A percentile compares a stretch with the other conserved stretches of the same genome.
Conservation (phyloP, 2,113 vertebrate species). For the Hyperopisus bebe region DNA sequence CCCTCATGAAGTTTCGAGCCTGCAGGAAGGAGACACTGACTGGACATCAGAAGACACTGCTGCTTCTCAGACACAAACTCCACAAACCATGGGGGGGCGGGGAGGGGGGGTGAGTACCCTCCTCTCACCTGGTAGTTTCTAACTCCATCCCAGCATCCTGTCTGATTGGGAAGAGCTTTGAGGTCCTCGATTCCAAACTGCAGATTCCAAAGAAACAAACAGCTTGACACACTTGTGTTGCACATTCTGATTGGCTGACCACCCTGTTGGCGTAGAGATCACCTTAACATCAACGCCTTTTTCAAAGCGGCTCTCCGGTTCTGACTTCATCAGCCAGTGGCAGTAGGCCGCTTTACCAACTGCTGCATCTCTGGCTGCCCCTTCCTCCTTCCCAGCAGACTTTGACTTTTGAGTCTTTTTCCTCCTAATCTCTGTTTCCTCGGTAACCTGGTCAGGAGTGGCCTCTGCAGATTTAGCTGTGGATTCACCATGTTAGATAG, state of each 20-base stretch:
- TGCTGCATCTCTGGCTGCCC: slow-evolving; percentile 17
- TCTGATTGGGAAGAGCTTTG: slow-evolving; percentile 77
- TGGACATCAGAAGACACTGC: not conserved
- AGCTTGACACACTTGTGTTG: not conserved
- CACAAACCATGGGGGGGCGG: not conserved
- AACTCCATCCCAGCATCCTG: slow-evolving; percentile 87
- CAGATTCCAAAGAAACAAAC: slow-evolving; percentile 18
- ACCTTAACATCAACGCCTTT: slow-evolving; percentile 90
- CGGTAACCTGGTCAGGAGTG: slow-evolving; percentile 15
- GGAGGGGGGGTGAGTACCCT: not conserved
- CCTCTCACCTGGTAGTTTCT: slow-evolving; percentile 85
- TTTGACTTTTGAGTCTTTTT: slow-evolving; percentile 41
- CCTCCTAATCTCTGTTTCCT: slow-evolving; percentile 28
- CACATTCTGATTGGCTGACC: too few species aligned
- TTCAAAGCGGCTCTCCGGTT: slow-evolving; percentile 86
- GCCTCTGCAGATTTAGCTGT: slow-evolving; percentile 39
- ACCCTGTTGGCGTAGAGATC: not conserved
- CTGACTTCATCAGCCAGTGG: slow-evolving; percentile 93
- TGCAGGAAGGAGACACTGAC: slow-evolving; percentile 37
- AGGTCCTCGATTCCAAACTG: slow-evolving; percentile 94
- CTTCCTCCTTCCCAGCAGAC: slow-evolving; percentile 30
- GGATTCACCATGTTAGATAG: slow-evolving; percentile 48
- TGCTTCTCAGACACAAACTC: not conserved
- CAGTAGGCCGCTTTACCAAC: slow-evolving; percentile 33
- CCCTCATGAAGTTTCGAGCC: slow-evolving; percentile 91